Evolutionary conservation across 2,113 vertebrate genomes (phyloP), one percentile per base, ranked within the genome.

Genomic region (Copsychus sechellarum): DNA sequence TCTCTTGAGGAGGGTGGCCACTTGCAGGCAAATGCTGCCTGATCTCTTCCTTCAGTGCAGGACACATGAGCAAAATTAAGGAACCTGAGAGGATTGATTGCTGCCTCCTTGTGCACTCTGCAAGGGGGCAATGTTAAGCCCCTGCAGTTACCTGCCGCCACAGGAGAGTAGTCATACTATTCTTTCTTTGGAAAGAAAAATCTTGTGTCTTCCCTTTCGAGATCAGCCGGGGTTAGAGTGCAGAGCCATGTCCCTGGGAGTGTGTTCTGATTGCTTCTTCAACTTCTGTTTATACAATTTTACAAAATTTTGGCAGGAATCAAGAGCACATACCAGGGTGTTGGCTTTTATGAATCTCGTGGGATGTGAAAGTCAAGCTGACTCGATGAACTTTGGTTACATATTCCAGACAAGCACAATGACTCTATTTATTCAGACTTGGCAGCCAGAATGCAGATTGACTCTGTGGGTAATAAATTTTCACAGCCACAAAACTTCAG

Each of bases 361-460:
- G 97, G 97, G 98, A 98, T 97, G 96, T 95, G 95, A 97, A 98
- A 98, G 97, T 98, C 97, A 98, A 89, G 97, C 97, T 97, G 97
- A 97, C 95, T 98, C 95, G 96, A 98, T 98, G 98, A 98, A 98
- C 98, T 97, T 97, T 97, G 97, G 98, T 98, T 98, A 98, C 97
- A 98, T 97, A 98, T 98, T 98, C 98, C 97, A 98, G 97, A 98
- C 98, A 98, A 97, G 97, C 96, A 98, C 98, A 98, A 98, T 98
- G 98, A 98, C 97, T 98, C 98, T 98, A 98, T 98, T 98, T 98
- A 98, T 98, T 97, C 98, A 98, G 98, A 94, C 97, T 98, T 98
- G 98, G 98, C 98, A 93, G 96, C 94, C 95, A 97, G 97, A 97
- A 98, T 98, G 97, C 97, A 97, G 98, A 98, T 97, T 94, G 97